Evolutionary conservation across 2,888 invertebrate genomes (phyloP).

Genomic region (Ctena decussata): DNA sequence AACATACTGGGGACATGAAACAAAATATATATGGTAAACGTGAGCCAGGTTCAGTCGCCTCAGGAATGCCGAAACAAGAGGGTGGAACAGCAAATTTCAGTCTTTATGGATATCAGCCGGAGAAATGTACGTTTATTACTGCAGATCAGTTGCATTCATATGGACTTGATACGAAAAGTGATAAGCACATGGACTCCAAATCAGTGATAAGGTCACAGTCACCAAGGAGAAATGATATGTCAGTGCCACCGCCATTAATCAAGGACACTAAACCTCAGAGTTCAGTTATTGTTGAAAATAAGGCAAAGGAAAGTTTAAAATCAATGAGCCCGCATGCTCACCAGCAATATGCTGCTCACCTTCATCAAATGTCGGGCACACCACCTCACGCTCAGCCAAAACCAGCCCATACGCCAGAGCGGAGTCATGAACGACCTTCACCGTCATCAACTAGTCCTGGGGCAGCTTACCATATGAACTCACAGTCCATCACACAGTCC

Average conservation of each 20-base stretch:
- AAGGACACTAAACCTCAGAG: constrained; percentile 79
- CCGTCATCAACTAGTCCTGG: constrained; percentile 71
- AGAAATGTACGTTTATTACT: constrained; percentile 85
- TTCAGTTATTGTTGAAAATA: constrained; percentile 85
- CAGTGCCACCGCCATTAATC: constrained; percentile 77
- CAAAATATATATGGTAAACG: constrained; percentile 33
- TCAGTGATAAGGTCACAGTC: constrained; percentile 56
- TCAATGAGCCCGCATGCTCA: constrained; percentile 70
- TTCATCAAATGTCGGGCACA: constrained; percentile 30
- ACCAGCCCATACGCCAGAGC: constrained; percentile 81
- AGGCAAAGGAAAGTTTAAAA: constrained; percentile 67
- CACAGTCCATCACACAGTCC: constrained; percentile 68
- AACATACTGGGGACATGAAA: constrained; percentile 36
- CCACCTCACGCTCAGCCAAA: constrained; percentile 78
- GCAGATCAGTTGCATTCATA: constrained; percentile 84
- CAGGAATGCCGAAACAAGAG: constrained; percentile 58
- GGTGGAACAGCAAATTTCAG: constrained; percentile 78
- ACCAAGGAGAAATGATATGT: constrained; percentile 67
- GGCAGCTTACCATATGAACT: constrained; percentile 72
- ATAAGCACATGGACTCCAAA: constrained; percentile 65
- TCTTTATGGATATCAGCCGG: constrained; percentile 87
- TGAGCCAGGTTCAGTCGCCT: constrained; percentile 28
- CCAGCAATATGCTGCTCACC: constrained; percentile 64
- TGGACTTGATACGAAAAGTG: constrained; percentile 77
- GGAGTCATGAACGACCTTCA: constrained; percentile 63